These are phyloP conservation scores for Icerya purchasi DNA, from an alignment of 2,888 invertebrate species.

Conservation along the genomic window DNA sequence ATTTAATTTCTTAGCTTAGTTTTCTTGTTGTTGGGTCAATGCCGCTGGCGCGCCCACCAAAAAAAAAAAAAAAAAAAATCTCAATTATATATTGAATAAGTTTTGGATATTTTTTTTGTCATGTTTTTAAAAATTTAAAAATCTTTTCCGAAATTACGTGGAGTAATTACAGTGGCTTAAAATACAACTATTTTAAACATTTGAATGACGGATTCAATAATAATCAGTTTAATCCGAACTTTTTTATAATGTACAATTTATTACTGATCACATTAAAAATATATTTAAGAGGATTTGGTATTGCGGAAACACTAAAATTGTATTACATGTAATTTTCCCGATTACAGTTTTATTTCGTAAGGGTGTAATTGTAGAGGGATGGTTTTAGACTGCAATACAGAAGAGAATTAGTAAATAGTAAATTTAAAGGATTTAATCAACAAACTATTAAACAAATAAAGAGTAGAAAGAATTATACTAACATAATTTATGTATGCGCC, in stretches of 20 bases:
- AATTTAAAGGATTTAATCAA: neutral
- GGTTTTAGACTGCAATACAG: neutral
- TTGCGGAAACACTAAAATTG: neutral
- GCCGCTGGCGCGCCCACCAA: too few relatives aligned
- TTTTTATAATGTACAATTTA: neutral
- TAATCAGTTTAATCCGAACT: neutral
- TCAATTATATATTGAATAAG: too few relatives aligned
- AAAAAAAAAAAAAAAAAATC: too few relatives aligned
- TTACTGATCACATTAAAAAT: neutral
- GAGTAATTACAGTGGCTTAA: neutral
- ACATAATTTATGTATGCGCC: too few relatives aligned
- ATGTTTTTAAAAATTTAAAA: too few relatives aligned
- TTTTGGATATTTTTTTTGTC: too few relatives aligned
- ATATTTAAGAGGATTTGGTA: neutral
- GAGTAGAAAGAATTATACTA: neutral
- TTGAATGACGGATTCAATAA: neutral
- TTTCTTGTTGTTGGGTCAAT: too few relatives aligned
- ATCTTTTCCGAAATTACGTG: too few relatives aligned
- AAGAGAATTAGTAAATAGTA: neutral
- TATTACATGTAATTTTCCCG: neutral
- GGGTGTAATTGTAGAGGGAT: neutral
- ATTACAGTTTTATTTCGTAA: neutral
- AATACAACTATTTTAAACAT: neutral
- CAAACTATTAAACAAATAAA: neutral
- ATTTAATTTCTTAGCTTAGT: too few relatives aligned